Evolutionary conservation across 30 jellyfish, hydroid and myxozoan species (phyloP).

Genomic region (Hydra vulgaris): DNA sequence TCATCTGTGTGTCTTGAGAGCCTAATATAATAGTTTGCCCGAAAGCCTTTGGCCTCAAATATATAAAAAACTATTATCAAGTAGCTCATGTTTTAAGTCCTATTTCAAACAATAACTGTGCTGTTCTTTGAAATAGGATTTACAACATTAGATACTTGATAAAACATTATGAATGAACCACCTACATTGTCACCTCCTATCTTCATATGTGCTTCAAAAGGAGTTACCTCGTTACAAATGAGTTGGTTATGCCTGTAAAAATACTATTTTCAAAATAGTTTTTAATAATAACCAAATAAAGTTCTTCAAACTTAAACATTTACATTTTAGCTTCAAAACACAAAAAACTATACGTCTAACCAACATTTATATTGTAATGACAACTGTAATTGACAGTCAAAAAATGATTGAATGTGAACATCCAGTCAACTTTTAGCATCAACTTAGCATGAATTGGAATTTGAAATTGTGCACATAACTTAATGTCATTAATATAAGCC

Average conservation of each 20-base stretch:
- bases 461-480: too few species aligned
- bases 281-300: not conserved
- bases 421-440: too few species aligned
- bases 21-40: not conserved
- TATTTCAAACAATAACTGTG: too few species aligned
- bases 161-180: not conserved
- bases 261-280: too few species aligned
- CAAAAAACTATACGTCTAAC: not conserved
- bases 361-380: too few species aligned
- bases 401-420: too few species aligned
- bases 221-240: not conserved
- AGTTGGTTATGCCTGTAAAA: not conserved
- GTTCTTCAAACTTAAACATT: not conserved
- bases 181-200: not conserved
- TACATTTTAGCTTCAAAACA: not conserved
- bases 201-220: not conserved
- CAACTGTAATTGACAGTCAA: too few species aligned
- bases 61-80: not conserved
- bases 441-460: too few species aligned
- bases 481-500: too few species aligned
- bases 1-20: not conserved
- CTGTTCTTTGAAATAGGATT: not conserved
- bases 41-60: not conserved
- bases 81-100: too few species aligned
- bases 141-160: not conserved